Evolutionary conservation across 92 coral and sea anemone species (phyloP), one percentile per base, ranked within the genome.

Genomic region (Desmophyllum pertusum): DNA sequence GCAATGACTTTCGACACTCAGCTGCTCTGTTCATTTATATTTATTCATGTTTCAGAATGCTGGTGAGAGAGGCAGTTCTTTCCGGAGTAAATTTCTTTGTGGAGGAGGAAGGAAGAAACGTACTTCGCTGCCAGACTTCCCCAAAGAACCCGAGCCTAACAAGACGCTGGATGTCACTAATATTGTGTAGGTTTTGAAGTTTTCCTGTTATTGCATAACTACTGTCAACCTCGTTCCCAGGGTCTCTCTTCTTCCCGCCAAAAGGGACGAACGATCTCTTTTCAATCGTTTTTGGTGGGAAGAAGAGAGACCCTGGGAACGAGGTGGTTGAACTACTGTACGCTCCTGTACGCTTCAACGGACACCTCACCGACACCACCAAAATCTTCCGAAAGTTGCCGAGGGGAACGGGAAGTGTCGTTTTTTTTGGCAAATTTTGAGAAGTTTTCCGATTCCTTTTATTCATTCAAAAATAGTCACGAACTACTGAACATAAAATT

Each of bases 101-200:
- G 95, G 96, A 13, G 90, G 91, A 42, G 94, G 94, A 41, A 79
- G 90, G 73, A 92, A 94, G 65, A 90, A 93, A 70, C 85, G 93
- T 23, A 86, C 98, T 42, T 83, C 94, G 29, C 82, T 96, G 41
- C 99, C 99, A 6, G 99, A 96, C 38, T 96, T 86, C 81, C 97
- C 98, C 6, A 80, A 74, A 0, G 98, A 96, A 75, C 99, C 99
- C 4, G 93, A 90, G 35, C 99, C 97, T 6, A 94, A 84, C 91
- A 91, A 94, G 63, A 96, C 98, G 4, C 82, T 96, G 85, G 99
- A 96, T 81, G 93, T 96, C 93, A 94, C 98, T 1, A 90, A 96
- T 74, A 94, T 96, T 76, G 96, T 96, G 99, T 96, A 81, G 90
- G 98, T 80, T 1, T 14, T 25, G 55, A n/a, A 10, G 11, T 17